Evolutionary conservation across 2,113 vertebrate genomes (phyloP).

Genomic region (Gorsachius goisagi): DNA sequence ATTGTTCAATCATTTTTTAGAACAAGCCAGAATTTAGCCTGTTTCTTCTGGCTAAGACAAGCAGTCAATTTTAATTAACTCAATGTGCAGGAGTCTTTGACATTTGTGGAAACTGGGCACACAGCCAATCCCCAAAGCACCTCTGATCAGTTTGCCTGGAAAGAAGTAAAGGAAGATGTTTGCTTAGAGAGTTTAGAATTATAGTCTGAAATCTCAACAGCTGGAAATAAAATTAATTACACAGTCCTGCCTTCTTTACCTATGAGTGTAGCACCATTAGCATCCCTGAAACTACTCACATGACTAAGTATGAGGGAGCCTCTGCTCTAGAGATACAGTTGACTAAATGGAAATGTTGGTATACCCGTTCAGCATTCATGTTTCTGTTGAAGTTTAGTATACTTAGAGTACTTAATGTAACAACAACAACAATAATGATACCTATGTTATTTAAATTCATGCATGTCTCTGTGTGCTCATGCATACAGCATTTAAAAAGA

Average conservation of each 20-base stretch:
- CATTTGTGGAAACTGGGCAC: slow-evolving; percentile 73
- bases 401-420: background rate
- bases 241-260: background rate
- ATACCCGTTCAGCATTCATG: background rate
- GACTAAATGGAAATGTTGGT: background rate
- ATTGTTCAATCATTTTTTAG: slow-evolving; percentile 61
- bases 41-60: slow-evolving; percentile 74
- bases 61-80: slow-evolving; percentile 86
- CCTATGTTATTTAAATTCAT: background rate
- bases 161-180: slow-evolving; percentile 65
- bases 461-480: background rate
- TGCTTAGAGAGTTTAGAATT: slow-evolving; percentile 43
- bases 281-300: background rate
- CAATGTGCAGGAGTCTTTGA: slow-evolving; percentile 61
- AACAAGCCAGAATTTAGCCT: slow-evolving; percentile 59
- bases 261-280: background rate
- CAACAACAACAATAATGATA: background rate
- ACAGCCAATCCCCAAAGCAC: slow-evolving; percentile 69
- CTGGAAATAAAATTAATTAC: slow-evolving; percentile 63
- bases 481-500: background rate
- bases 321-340: background rate
- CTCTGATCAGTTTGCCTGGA: slow-evolving; percentile 70
- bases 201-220: slow-evolving; percentile 34
- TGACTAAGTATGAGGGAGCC: background rate
- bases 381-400: background rate